Conservation (phyloP, 2,113 vertebrate species). For the Alectura lathami region DNA sequence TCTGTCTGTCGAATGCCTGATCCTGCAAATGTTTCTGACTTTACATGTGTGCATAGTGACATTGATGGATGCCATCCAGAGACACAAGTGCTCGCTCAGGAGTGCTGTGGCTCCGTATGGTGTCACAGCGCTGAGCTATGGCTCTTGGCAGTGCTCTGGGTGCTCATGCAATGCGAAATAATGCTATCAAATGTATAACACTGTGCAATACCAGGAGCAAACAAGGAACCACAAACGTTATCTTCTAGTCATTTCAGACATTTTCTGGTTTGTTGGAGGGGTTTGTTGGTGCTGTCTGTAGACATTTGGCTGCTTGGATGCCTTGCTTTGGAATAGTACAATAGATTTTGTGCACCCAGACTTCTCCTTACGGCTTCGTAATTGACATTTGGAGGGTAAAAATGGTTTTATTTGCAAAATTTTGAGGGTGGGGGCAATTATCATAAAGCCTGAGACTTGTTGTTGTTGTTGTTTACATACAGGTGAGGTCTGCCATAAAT, state of each 20-base stretch:
- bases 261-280: conserved; percentile 9
- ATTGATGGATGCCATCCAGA: background rate
- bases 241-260: background rate
- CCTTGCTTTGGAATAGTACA: conserved; percentile 63
- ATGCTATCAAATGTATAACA: rapidly evolving
- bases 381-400: conserved; percentile 53
- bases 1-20: background rate
- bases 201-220: background rate
- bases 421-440: conserved; percentile 68
- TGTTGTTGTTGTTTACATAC: conserved; percentile 82
- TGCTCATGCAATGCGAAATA: background rate
- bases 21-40: conserved; percentile 34
- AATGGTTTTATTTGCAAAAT: conserved; percentile 71
- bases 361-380: conserved; percentile 36
- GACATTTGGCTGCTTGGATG: conserved; percentile 66
- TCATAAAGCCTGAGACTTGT: conserved; percentile 81
- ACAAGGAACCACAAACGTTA: background rate
- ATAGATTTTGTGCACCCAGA: conserved; percentile 10
- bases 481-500: conserved; percentile 99
- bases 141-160: background rate
- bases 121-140: rapidly evolving
- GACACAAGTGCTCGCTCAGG: background rate
- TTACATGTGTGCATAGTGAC: background rate
- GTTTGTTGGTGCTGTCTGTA: conserved; percentile 54
- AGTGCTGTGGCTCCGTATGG: rapidly evolving